Evolutionary conservation across 2,888 invertebrate genomes (phyloP).

Genomic region (Achlya flavicornis): DNA sequence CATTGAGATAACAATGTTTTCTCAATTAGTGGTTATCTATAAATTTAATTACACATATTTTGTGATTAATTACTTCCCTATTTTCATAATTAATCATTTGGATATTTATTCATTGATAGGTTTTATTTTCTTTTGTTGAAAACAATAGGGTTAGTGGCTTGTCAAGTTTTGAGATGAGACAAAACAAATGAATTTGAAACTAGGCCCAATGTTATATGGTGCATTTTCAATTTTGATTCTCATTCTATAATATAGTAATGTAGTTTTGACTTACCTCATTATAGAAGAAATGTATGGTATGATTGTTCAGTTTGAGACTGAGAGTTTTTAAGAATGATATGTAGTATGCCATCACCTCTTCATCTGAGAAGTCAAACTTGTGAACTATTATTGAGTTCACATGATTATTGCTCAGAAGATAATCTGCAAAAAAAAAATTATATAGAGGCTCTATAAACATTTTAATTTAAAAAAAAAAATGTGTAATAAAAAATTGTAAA

Average conservation of each 20-base stretch:
- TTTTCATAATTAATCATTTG: background rate
- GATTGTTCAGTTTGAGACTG: conserved; percentile 97
- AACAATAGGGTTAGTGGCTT: too few species aligned
- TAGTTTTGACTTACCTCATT: conserved; percentile 90
- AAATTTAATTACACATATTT: background rate
- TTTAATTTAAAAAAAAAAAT: too few species aligned
- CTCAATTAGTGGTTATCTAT: background rate
- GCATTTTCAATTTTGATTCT: too few species aligned
- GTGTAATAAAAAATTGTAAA: too few species aligned
- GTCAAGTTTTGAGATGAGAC: too few species aligned
- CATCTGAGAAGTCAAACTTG: conserved; percentile 99
- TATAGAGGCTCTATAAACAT: too few species aligned
- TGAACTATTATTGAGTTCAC: conserved; percentile 99
- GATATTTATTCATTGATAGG: background rate
- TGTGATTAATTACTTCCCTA: conserved; percentile 2
- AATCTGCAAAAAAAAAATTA: conserved; percentile 88
- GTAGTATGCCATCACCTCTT: conserved; percentile 99
- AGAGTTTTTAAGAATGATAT: conserved; percentile 99
- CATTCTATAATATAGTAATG: too few species aligned
- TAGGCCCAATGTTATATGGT: too few species aligned
- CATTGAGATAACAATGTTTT: conserved; percentile 2
- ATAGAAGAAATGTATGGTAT: conserved; percentile 99
- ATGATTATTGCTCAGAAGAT: conserved; percentile 99
- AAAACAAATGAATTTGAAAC: too few species aligned
- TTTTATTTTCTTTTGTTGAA: too few species aligned